Evolutionary conservation across 2,797 vertebrate genomes (phyloP).

Genomic region (Cygnus olor): DNA sequence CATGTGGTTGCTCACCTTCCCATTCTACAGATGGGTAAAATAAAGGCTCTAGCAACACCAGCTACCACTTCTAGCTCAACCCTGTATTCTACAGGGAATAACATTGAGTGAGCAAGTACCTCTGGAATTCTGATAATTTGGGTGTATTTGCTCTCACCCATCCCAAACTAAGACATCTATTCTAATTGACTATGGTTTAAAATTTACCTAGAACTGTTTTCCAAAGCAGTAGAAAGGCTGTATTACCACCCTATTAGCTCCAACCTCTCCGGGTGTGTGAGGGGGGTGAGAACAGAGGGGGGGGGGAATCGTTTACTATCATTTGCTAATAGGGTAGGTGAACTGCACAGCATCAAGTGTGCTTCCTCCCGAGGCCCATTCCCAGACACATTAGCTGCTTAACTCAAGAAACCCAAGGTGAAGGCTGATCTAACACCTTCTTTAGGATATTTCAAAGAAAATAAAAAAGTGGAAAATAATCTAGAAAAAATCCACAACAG

Average conservation of each 20-base stretch:
- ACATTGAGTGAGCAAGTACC: background rate
- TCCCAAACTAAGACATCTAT: background rate
- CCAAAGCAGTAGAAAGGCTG: conserved; percentile 5
- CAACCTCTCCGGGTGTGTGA: background rate
- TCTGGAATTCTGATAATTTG: background rate
- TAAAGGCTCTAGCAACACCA: background rate
- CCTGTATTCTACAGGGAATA: background rate
- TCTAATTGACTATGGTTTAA: background rate
- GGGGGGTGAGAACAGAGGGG: background rate
- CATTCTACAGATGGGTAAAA: background rate
- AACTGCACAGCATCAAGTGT: background rate
- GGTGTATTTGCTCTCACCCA: background rate
- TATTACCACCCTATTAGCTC: background rate
- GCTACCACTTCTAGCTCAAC: background rate
- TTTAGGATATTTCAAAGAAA: conserved; percentile 1
- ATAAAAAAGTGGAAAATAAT: background rate
- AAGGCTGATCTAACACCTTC: background rate
- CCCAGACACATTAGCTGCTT: conserved; percentile 33
- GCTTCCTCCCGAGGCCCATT: conserved; percentile 27
- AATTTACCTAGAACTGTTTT: background rate
- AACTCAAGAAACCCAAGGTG: conserved; percentile 54
- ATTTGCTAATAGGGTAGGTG: conserved; percentile 35
- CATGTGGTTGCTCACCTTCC: background rate
- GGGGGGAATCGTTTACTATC: conserved; percentile 3
- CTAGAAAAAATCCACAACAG: background rate